These are phyloP conservation scores for Pluvianellus socialis DNA, from an alignment of 2,113 vertebrate species.

Conservation along the genomic window DNA sequence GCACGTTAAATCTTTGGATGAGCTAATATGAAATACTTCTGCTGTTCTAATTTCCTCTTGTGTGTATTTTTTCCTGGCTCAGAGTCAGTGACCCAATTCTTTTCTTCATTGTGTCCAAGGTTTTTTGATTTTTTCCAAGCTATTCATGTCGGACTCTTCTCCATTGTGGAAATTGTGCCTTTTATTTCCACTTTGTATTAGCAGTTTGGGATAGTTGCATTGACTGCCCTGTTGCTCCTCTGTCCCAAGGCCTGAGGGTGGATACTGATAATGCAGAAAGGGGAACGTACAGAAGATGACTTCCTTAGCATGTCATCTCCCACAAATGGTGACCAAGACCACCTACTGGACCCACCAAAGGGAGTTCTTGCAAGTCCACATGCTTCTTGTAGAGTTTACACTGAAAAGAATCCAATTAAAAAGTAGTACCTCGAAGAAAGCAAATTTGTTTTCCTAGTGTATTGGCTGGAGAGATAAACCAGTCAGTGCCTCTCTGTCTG, in stretches of 20 bases:
- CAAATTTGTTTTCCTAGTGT: neutral
- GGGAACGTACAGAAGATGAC: neutral
- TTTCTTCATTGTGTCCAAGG: conserved; percentile 45
- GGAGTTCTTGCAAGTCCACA: neutral
- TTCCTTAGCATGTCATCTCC: neutral
- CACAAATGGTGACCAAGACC: neutral
- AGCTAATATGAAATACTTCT: conserved; percentile 70
- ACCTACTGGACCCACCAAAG: neutral
- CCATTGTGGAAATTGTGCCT: conserved; percentile 35
- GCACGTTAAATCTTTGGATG: conserved; percentile 64
- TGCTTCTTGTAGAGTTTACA: neutral
- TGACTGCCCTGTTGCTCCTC: neutral
- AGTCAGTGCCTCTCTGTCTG: neutral
- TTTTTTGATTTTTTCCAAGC: conserved; percentile 66
- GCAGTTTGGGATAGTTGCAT: neutral
- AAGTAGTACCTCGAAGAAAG: conserved; percentile 13
- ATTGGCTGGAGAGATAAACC: neutral
- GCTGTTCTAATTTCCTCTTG: conserved; percentile 70
- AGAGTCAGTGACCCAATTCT: conserved; percentile 74
- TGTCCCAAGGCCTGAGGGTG: neutral
- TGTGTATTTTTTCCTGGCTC: conserved; percentile 76
- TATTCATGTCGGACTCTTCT: conserved; percentile 27
- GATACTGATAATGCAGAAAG: neutral
- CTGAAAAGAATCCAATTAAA: neutral
- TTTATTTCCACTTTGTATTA: neutral